Conservation (phyloP, 2,797 vertebrate species). For the Eulemur mongoz region DNA sequence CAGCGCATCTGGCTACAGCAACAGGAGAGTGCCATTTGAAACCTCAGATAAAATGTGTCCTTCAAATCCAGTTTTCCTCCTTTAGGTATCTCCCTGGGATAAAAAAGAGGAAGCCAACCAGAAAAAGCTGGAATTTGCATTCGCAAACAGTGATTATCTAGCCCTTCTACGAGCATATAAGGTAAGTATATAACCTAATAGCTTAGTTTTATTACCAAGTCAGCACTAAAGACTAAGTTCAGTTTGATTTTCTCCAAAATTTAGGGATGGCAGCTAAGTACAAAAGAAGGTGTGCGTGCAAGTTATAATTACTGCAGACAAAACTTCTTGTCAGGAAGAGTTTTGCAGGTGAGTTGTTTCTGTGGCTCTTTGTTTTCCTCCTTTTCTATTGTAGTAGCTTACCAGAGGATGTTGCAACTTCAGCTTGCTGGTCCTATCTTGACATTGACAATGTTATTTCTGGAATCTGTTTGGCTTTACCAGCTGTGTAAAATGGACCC, state of each 20-base stretch:
- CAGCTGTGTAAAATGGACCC: not conserved
- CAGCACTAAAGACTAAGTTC: not conserved
- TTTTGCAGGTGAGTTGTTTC: slow-evolving; percentile 90
- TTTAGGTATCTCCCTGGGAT: slow-evolving; percentile 97
- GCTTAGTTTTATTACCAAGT: not conserved
- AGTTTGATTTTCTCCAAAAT: slow-evolving; percentile 61
- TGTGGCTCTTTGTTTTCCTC: not conserved
- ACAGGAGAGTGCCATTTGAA: not conserved
- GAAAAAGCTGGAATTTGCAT: slow-evolving; percentile 94
- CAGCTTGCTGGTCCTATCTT: not conserved
- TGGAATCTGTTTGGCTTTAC: not conserved
- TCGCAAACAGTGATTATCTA: slow-evolving; percentile 95
- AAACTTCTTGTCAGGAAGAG: slow-evolving; percentile 95
- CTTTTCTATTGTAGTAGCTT: not conserved
- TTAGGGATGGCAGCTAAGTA: slow-evolving; percentile 93
- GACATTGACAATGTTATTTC: not conserved
- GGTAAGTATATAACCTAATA: slow-evolving; percentile 82
- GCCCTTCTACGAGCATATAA: slow-evolving; percentile 96
- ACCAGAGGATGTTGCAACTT: not conserved
- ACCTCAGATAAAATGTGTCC: not conserved
- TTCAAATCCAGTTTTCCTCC: slow-evolving; percentile 39
- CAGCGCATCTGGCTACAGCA: not conserved
- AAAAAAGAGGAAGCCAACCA: slow-evolving; percentile 96
- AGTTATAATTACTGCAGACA: slow-evolving; percentile 94
- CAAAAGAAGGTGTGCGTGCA: slow-evolving; percentile 88